A percentile compares a stretch with the other conserved stretches of the same genome.
Evolutionary conservation across 2,888 invertebrate species (phyloP).

Genomic region (Allolobophora icterica): DNA sequence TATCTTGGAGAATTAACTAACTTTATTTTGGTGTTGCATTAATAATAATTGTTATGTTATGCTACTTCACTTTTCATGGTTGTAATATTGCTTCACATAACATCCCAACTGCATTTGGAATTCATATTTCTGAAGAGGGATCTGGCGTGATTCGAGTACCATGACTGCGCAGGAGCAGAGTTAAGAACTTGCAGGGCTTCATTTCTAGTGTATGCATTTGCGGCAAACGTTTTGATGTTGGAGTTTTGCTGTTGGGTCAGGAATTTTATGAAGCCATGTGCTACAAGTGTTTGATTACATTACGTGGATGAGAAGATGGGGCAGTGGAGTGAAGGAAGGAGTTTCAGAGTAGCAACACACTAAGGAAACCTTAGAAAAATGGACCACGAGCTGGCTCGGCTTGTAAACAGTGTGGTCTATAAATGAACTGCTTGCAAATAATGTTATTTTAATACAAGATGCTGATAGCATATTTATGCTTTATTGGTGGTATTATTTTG

Average conservation of each 20-base stretch:
- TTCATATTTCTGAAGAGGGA: conserved; percentile 10
- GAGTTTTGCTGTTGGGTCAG: conserved; percentile 17
- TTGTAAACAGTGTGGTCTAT: background rate
- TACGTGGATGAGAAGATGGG: background rate
- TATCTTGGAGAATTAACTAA: background rate
- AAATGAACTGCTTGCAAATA: conserved; percentile 14
- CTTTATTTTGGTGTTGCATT: background rate
- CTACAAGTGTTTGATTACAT: background rate
- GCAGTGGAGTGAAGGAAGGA: background rate
- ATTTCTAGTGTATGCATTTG: background rate
- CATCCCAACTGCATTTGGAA: background rate
- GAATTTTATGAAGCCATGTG: conserved; percentile 1
- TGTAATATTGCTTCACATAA: background rate
- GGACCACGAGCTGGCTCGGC: background rate
- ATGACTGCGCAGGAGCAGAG: background rate
- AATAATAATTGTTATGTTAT: background rate
- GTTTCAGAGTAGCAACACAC: background rate
- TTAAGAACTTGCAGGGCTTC: background rate
- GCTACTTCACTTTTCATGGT: background rate
- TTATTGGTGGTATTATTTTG: background rate
- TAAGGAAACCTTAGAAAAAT: background rate
- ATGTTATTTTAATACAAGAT: background rate
- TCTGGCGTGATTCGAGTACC: background rate
- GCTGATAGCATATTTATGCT: background rate
- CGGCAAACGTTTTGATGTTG: background rate